These are phyloP conservation scores for Microcebus jonahi DNA, from an alignment of 2,113 vertebrate genomes.

Conservation along the genomic window DNA sequence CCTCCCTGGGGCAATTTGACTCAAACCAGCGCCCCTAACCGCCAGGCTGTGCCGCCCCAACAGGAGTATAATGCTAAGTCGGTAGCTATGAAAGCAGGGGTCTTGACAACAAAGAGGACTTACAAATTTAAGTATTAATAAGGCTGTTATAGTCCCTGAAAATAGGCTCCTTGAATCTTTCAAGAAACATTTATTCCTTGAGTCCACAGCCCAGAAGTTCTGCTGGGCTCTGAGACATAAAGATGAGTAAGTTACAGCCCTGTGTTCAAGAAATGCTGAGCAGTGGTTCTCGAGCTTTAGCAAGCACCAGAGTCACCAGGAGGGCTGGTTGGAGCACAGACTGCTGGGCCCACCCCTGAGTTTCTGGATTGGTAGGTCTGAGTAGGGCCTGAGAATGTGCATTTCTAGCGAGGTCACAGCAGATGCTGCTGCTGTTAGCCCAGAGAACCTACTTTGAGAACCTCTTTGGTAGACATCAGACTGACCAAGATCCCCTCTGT, in stretches of 20 bases:
- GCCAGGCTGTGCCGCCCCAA: background rate
- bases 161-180: background rate
- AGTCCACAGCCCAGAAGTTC: background rate
- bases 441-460: background rate
- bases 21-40: background rate
- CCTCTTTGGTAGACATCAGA: background rate
- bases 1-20: background rate
- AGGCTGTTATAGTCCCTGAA: background rate
- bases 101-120: background rate
- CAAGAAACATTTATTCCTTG: background rate
- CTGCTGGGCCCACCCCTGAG: rapidly evolving
- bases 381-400: rapidly evolving
- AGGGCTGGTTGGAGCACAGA: background rate
- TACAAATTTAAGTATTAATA: rapidly evolving
- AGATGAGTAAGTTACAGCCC: background rate
- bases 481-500: background rate
- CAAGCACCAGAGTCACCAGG: background rate
- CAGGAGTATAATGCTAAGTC: rapidly evolving
- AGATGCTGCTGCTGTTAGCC: background rate
- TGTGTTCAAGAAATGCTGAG: background rate
- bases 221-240: background rate
- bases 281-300: background rate
- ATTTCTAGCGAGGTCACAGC: background rate
- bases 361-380: background rate
- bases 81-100: background rate